Evolutionary conservation across 2,888 invertebrate genomes (phyloP).

Genomic region (Eupithecia pulchellata): DNA sequence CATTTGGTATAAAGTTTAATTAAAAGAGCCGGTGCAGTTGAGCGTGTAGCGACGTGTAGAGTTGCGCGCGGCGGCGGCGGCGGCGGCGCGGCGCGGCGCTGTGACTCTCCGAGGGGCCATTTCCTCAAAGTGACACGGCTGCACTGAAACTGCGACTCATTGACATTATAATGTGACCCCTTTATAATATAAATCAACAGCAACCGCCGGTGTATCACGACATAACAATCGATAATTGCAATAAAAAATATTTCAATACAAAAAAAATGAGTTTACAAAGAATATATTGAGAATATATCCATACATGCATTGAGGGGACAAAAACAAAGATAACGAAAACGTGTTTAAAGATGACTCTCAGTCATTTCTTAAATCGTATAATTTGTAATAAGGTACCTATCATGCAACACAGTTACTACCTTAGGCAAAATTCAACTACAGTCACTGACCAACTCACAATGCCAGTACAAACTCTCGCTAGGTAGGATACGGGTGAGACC

Average conservation of each 20-base stretch:
- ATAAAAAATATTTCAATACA: constrained; percentile 11
- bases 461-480: background rate
- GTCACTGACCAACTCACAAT: background rate
- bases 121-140: constrained; percentile 48
- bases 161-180: constrained; percentile 42
- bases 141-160: constrained; percentile 38
- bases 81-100: constrained; percentile 35
- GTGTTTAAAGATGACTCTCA: constrained; percentile 3
- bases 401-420: constrained; percentile 6
- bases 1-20: constrained; percentile 36
- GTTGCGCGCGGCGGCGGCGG: no score
- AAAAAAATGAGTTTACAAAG: constrained; percentile 13
- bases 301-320: constrained; percentile 15
- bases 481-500: background rate
- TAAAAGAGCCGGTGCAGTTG: constrained; percentile 32
- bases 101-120: constrained; percentile 44
- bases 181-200: constrained; percentile 41
- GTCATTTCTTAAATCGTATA: background rate
- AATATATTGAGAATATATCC: no score
- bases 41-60: constrained; percentile 28
- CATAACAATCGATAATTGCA: constrained; percentile 38
- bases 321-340: constrained; percentile 17
- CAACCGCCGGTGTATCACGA: constrained; percentile 28
- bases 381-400: background rate
- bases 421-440: background rate